Evolutionary conservation across 2,888 invertebrate genomes (phyloP), one percentile per base, ranked within the genome.

Genomic region (Heteropelma amictum): DNA sequence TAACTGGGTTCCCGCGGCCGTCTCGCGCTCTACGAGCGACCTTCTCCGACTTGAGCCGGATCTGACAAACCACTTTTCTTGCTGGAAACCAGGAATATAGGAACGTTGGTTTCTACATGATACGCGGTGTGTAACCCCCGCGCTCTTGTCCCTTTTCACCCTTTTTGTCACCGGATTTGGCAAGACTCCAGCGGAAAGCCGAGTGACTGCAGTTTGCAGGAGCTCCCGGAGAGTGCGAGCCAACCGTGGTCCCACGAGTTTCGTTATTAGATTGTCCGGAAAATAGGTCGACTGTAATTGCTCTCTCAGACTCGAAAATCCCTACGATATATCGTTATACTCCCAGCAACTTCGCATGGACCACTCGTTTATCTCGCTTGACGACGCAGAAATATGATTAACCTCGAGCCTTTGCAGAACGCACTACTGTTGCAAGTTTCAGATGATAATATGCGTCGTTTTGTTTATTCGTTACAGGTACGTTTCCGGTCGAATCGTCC

Each of bases 211-310:
- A 68, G 68, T 68, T 60, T 75, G 64, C 71, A 58, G 71, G 35
- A 47, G 58, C 63, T 68, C 47, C 17, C n/a, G 21, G 67, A 58
- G 63, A 58, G 76, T 45, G 67, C 61, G 75, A 67, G 42, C n/a
- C 51, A 45, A 42, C 38, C 38, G 21, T 63, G 49, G 65, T 17
- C 60, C 33, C 47, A 40, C 83, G 81, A 12, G 14, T 19, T 83
- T 84, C 82, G 86, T 86, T 86, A 87, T 68, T n/a, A n/a, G n/a
- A 76, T 87, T 85, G 86, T 86, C 84, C 80, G 84, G 84, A 85
- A 87, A 87, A 87, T 87, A 82, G 87, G 87, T 87, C 87, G 86
- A 81, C 82, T 83, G 82, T 87, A 86, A 87, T 87, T 87, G 85
- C 85, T 75, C 83, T 77, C 63, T 69, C 73, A 42, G 38, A 71